Base-by-base conservation (phyloP, 2,113 vertebrate genomes). In the Neotoma lepida region DNA sequence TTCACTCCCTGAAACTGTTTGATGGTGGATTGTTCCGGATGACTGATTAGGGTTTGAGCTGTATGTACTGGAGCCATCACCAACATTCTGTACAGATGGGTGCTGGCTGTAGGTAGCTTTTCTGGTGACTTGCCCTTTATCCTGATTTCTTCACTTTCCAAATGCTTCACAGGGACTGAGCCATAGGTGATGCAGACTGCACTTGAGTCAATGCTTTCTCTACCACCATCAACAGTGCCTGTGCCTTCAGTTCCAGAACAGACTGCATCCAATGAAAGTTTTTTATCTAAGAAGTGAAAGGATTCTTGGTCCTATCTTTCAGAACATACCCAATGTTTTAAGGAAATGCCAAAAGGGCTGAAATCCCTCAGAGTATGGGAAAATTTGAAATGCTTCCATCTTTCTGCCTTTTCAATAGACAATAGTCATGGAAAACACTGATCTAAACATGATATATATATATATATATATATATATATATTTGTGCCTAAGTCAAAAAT, bases 361-460 rank as follows among this genome's bases (percentile, higher is more conserved):
- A 35, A 30, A 10, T 12, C 64, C 63, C 64, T 89, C 9, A 68
- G 39, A 44, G 5, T 44, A 58, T 93, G 10, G 44, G 13, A 61
- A 92, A 61, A 56, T 46, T 35, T 44, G 90, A 63, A 77, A n/a
- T 41, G 3, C 46, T 81, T 80, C 73, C 35, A 86, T 22, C 14
- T 96, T 85, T 85, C 18, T 88, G 49, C 3, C 28, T 76, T 96
- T 89, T 86, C 71, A 90, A 68, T 54, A 61, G 30, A 88, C 88
- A 87, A 68, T 64, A 49, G 6, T 30, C n/a, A 78, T 39, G 1
- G 0, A 39, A 15, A 89, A 35, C 41, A 92, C 30, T 24, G 61
- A 64, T 61, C 41, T 26, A 6, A 24, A 14, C 90, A 81, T 44
- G 61, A 66, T 54, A 91, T 28, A 9, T 51, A 78, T 33, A 58